phyloP scores from a whole-genome alignment of 2,888 invertebrate genomes.

The Plagodis pulveraria region DNA sequence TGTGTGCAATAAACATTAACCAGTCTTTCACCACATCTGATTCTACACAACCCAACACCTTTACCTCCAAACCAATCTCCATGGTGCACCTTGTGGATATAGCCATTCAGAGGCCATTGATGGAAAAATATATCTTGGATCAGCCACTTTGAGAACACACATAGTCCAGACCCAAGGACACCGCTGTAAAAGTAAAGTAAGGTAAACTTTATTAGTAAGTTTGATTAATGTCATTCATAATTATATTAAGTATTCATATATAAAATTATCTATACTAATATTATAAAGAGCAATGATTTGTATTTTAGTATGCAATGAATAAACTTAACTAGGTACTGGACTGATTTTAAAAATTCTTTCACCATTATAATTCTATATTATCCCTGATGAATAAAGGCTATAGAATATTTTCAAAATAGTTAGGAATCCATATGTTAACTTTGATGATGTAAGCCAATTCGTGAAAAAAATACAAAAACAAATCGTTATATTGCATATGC shows the following conservation, averaged over 20 bases:
- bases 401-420: too few species aligned
- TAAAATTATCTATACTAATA: too few species aligned
- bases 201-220: slow-evolving; percentile 6
- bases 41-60: slow-evolving; percentile 93
- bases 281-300: too few species aligned
- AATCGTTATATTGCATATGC: too few species aligned
- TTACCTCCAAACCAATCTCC: slow-evolving; percentile 99
- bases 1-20: slow-evolving; percentile 97
- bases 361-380: too few species aligned
- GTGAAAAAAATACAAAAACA: too few species aligned
- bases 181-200: slow-evolving; percentile 86
- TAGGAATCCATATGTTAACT: too few species aligned
- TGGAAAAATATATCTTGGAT: slow-evolving; percentile 96
- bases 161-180: slow-evolving; percentile 95
- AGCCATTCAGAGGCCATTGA: slow-evolving; percentile 98
- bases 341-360: too few species aligned
- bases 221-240: not conserved
- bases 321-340: too few species aligned
- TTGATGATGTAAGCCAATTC: too few species aligned
- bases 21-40: slow-evolving; percentile 87
- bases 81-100: slow-evolving; percentile 97
- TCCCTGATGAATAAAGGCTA: too few species aligned
- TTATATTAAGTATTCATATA: not conserved
- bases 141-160: slow-evolving; percentile 92
- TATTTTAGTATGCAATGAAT: too few species aligned